Conservation (phyloP, 2,113 vertebrate genomes). For the human (Homo sapiens) region DNA sequence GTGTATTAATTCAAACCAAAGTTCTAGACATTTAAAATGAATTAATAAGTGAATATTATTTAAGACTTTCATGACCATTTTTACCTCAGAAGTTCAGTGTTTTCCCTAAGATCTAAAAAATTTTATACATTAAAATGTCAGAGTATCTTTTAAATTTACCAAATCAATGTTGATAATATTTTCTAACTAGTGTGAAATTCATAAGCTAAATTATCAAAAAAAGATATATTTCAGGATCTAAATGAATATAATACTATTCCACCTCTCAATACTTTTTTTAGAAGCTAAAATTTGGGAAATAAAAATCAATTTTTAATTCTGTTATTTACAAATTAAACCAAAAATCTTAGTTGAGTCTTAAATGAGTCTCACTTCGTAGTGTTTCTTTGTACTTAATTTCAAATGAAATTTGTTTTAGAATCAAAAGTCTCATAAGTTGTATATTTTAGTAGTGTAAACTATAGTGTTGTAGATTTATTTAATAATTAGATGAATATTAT, state of each 20-base stretch:
- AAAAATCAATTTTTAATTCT: neutral
- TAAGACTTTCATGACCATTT: neutral
- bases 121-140: neutral
- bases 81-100: neutral
- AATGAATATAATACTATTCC: neutral
- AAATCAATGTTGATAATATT: neutral
- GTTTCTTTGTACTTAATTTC: neutral
- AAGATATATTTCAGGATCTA: neutral
- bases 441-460: neutral
- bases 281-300: neutral
- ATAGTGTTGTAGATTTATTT: neutral
- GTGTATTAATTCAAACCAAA: neutral
- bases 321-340: neutral
- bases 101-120: neutral
- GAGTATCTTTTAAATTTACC: neutral
- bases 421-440: neutral
- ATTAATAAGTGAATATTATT: neutral
- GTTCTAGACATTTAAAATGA: constrained; percentile 10
- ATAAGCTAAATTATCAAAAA: neutral
- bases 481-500: neutral
- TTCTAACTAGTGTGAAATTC: neutral
- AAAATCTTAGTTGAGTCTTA: neutral
- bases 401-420: neutral
- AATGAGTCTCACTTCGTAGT: neutral
- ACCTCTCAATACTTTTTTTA: neutral